Percentiles rank a stretch among this genome's conserved stretches.
These are phyloP conservation scores for Oreotrochilus melanogaster DNA, from an alignment of 2,113 vertebrate species.

Conservation along the genomic window DNA sequence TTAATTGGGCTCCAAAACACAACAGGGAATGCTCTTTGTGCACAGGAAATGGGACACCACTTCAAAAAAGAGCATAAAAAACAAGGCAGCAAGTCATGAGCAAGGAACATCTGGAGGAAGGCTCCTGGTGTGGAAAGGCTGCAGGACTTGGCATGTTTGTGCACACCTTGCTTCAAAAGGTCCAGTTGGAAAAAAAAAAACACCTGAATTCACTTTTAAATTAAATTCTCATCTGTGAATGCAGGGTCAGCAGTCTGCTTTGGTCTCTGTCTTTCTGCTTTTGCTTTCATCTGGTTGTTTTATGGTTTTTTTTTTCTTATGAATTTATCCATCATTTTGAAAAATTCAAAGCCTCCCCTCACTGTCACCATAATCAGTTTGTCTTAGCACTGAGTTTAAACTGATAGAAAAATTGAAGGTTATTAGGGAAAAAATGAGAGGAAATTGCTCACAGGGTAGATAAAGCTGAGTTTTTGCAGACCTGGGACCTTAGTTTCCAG, in stretches of 20 bases:
- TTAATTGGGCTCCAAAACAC: background rate
- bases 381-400: background rate
- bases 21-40: conserved; percentile 1
- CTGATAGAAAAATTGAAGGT: background rate
- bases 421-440: background rate
- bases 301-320: background rate
- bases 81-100: background rate
- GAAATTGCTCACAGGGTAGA: background rate
- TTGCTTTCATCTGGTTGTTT: conserved; percentile 11
- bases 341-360: background rate
- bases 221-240: background rate
- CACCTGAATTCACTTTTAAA: background rate
- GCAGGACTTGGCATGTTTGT: conserved; percentile 38
- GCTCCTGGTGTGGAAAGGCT: conserved; percentile 3
- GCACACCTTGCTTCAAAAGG: conserved; percentile 63
- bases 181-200: background rate
- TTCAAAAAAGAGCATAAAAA: conserved; percentile 18
- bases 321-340: background rate
- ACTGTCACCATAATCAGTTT: background rate
- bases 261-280: background rate
- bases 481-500: background rate
- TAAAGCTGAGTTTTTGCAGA: background rate
- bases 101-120: conserved; percentile 51
- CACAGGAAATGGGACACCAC: conserved; percentile 52
- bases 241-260: background rate